phyloP scores from a whole-genome alignment of 2,113 vertebrate species.

The Caranx ignobilis region DNA sequence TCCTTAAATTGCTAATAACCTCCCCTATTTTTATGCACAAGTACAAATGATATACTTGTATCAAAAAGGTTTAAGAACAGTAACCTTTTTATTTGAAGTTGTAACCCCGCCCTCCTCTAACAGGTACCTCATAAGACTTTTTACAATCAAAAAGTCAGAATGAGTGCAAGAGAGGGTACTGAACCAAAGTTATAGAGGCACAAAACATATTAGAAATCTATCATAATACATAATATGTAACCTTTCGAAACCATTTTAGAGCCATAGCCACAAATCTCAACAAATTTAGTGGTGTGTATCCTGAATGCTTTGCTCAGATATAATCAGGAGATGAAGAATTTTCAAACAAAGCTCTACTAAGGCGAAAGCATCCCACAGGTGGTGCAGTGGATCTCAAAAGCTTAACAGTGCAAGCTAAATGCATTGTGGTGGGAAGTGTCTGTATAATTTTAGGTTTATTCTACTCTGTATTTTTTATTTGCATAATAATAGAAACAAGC shows the following conservation, averaged over 20 bases:
- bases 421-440: conserved; percentile 23
- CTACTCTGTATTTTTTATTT: not conserved
- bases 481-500: not conserved
- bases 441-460: conserved; percentile 14
- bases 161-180: not conserved
- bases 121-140: not conserved
- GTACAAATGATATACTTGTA: not conserved
- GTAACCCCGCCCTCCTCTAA: not conserved
- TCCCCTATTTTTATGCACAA: not conserved
- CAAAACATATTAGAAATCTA: not conserved
- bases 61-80: not conserved
- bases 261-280: not conserved
- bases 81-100: not conserved
- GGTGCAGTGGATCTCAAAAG: not conserved
- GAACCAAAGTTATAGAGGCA: not conserved
- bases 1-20: not conserved
- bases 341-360: not conserved
- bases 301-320: not conserved
- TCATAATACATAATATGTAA: not conserved
- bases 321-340: not conserved
- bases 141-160: not conserved
- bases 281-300: not conserved
- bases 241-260: not conserved
- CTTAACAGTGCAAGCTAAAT: conserved; percentile 13
- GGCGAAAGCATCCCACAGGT: not conserved